Base-by-base conservation (phyloP, 2,797 vertebrate genomes). In the Tokudaia muenninki region DNA sequence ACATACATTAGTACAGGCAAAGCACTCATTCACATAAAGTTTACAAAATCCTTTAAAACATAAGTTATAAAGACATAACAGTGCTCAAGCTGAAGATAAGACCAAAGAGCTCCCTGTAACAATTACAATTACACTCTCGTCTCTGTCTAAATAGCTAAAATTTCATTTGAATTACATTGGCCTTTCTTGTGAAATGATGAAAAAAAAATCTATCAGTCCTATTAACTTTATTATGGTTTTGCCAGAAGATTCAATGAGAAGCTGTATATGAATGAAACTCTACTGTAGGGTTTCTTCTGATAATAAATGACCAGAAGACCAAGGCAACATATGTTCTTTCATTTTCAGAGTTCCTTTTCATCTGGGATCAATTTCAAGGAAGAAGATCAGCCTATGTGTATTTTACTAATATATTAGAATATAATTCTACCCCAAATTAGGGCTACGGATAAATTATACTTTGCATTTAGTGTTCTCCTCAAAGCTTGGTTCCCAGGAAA, bases 371-470 rank as follows among this genome's bases (percentile, higher is more conserved):
- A 84, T 83, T 97, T 92, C 8, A 0, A 95, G 87, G 1, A 12
- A 29, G 92, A 88, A 67, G 70, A 84, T 94, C 70, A 82, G 90
- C 74, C 90, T 83, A 29, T 78, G n/a, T 82, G 37, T 93, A 21
- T 94, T 97, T 97, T 96, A 96, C 90, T 97, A 86, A 95, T 80
- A 92, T 0, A 75, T 41, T 37, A 92, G 87, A 7, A 44, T 52
- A 96, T 72, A 93, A 87, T 96, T 93, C 52, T 86, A n/a, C 59
- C 61, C 12, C 1, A 97, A 96, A 97, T 96, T 50, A 89, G 52
- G 84, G 59, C 29, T 94, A 74, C 78, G 59, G 72, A 22, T 65
- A 74, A 94, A 83, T 89, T 78, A 92, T 7, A 82, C 22, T 88
- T 44, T 12, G 79, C 41, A 17, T 81, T 96, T 72, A 79, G 55